phyloP scores from a whole-genome alignment of 2,113 vertebrate genomes.

The Heterocephalus glaber region DNA sequence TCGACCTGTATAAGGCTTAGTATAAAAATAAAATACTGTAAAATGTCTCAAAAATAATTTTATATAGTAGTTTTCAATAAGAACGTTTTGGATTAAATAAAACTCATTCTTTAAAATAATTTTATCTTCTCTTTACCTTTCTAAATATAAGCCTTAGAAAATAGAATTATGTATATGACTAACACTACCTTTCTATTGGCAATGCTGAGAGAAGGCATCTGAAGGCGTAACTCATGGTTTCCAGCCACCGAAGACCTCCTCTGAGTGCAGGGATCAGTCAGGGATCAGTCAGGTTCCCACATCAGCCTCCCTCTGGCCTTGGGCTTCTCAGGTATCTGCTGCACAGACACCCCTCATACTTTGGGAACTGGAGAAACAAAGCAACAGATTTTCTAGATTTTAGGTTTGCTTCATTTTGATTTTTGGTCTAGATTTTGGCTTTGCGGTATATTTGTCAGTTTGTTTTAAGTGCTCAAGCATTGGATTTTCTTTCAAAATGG shows the following conservation, averaged over 20 bases:
- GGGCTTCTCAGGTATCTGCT: rapidly evolving
- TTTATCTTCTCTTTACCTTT: background rate
- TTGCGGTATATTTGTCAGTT: constrained; percentile 44
- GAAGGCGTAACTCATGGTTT: background rate
- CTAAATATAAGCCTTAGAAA: background rate
- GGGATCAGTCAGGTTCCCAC: rapidly evolving
- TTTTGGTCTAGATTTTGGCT: constrained; percentile 47
- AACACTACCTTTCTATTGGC: background rate
- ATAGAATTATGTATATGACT: background rate
- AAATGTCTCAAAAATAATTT: background rate
- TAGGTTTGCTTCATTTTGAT: constrained; percentile 49
- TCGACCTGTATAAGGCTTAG: background rate
- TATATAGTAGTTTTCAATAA: background rate
- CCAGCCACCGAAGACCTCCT: background rate
- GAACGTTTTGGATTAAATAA: background rate
- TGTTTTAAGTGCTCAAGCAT: constrained; percentile 49
- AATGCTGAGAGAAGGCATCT: background rate
- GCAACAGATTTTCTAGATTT: background rate
- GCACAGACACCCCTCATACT: background rate
- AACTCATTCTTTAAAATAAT: background rate
- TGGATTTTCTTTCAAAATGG: constrained; percentile 71
- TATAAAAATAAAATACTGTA: constrained; percentile 4
- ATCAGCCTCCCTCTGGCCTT: background rate
- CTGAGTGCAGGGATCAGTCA: rapidly evolving
- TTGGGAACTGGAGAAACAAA: background rate